These are phyloP conservation scores for Hemicordylus capensis DNA, from an alignment of 2,113 vertebrate species.

Conservation along the genomic window DNA sequence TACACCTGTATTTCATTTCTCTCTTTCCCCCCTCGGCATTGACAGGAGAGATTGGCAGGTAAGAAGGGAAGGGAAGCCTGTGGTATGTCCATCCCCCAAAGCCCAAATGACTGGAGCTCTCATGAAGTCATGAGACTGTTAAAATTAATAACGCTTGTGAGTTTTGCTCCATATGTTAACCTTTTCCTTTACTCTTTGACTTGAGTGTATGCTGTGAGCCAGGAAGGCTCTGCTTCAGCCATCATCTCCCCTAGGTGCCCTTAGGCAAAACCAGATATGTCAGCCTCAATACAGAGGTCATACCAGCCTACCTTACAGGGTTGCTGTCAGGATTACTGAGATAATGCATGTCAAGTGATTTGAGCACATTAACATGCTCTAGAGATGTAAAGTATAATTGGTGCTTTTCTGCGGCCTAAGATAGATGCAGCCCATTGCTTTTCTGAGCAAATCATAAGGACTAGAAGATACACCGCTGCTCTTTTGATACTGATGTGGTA, in stretches of 20 bases:
- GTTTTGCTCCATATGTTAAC: neutral
- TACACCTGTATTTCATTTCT: neutral
- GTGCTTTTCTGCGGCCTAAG: neutral
- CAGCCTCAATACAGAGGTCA: neutral
- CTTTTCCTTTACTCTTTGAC: neutral
- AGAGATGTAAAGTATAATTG: neutral
- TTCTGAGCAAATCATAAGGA: neutral
- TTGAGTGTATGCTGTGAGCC: neutral
- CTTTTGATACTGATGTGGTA: neutral
- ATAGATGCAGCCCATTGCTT: neutral
- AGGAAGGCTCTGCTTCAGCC: too few relatives aligned
- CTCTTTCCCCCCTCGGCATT: too few relatives aligned
- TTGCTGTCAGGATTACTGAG: neutral
- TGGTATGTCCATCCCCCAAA: neutral
- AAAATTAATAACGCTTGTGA: neutral
- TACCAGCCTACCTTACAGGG: neutral
- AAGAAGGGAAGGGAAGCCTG: neutral
- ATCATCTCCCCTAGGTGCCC: neutral
- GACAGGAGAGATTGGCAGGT: neutral
- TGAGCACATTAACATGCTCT: neutral
- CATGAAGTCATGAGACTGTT: neutral
- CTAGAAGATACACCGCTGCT: neutral
- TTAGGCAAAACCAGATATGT: neutral
- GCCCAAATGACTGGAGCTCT: neutral
- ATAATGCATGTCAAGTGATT: neutral